Evolutionary conservation across 2,113 vertebrate species (phyloP), one percentile per base, ranked within the genome.

Genomic region (Danionella cerebrum): DNA sequence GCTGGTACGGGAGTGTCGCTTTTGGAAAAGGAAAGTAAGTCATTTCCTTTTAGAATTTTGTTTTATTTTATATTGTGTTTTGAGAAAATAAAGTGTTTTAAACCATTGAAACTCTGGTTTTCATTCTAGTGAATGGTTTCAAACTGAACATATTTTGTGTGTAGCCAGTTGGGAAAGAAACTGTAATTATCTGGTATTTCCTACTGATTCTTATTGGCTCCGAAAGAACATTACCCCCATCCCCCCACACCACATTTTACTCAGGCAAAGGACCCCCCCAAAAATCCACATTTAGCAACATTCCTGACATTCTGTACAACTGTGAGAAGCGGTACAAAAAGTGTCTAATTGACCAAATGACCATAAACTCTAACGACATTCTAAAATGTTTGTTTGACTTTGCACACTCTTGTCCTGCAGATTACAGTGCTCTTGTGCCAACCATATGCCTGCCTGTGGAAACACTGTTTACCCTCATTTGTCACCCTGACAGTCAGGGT

Each of bases 121-220:
- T n/a, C n/a, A n/a, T n/a, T n/a, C n/a, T n/a, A n/a, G n/a, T n/a
- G n/a, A n/a, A n/a, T n/a, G n/a, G n/a, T n/a, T n/a, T n/a, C n/a
- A n/a, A n/a, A n/a, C n/a, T n/a, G n/a, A n/a, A n/a, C n/a, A n/a
- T n/a, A n/a, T n/a, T n/a, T n/a, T n/a, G n/a, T n/a, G n/a, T n/a
- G n/a, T n/a, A n/a, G n/a, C n/a, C n/a, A n/a, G n/a, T n/a, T n/a
- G n/a, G n/a, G n/a, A n/a, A n/a, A n/a, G n/a, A n/a, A n/a, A 78
- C 76, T 71, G 73, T 84, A 85, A 85, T 84, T 84, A 80, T 74
- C 74, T 79, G 80, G 84, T 84, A 88, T 87, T 85, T 88, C 81
- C 84, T 87, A 83, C 35, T 31, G 29, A 22, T 44, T 8, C 7
- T n/a, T 21, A 25, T 29, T 41, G 36, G 67, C 45, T 58, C 31